phyloP scores from a whole-genome alignment of 1,140 invertebrate genomes.

The Solenopsis fugax region DNA sequence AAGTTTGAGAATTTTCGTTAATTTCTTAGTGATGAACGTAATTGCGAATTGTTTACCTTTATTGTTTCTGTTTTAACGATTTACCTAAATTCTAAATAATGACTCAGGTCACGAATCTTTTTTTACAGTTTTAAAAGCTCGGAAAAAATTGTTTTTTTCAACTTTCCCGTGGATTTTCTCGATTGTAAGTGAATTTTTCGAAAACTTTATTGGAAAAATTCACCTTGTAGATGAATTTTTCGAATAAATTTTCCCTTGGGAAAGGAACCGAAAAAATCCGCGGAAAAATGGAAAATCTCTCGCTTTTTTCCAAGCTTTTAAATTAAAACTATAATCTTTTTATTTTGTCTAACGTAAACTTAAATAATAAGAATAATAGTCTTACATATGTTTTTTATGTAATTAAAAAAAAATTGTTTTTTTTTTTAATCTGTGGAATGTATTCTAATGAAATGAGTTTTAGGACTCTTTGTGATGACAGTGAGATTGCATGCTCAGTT shows the following conservation, averaged over 20 bases:
- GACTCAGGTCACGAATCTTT: background rate
- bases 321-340: too few species aligned
- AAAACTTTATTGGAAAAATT: too few species aligned
- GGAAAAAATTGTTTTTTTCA: too few species aligned
- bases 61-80: background rate
- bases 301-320: too few species aligned
- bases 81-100: slow-evolving; percentile 29
- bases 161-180: too few species aligned
- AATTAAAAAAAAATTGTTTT: background rate
- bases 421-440: background rate
- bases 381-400: background rate
- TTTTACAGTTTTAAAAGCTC: too few species aligned
- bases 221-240: too few species aligned
- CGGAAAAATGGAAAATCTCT: too few species aligned
- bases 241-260: too few species aligned
- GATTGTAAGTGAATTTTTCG: too few species aligned
- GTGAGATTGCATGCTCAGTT: background rate
- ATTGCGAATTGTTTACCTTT: background rate
- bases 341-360: background rate
- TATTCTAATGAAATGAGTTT: background rate
- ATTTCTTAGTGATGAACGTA: background rate
- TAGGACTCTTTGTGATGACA: background rate
- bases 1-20: slow-evolving; percentile 11
- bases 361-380: background rate
- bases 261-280: too few species aligned